Conservation (phyloP, 2,888 invertebrate genomes). For the Petrolisthes manimaculis region DNA sequence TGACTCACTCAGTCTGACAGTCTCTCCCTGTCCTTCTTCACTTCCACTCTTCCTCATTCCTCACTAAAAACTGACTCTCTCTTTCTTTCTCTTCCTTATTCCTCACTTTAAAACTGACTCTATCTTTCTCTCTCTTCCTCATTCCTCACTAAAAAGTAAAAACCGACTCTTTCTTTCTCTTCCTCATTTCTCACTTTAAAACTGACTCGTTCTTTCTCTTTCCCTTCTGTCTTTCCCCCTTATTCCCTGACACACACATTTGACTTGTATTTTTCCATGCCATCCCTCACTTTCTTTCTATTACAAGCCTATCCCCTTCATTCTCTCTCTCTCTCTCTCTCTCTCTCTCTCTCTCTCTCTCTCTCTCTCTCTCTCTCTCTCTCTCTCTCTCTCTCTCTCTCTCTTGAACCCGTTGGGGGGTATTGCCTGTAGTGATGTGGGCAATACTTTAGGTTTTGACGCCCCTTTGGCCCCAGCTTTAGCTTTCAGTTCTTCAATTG, state of each 20-base stretch:
- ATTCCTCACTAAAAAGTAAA: neutral
- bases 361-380: constrained; percentile 34
- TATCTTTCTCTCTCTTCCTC: neutral
- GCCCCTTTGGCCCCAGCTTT: too few relatives aligned
- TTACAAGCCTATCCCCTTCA: neutral
- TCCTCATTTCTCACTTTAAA: constrained; percentile 2
- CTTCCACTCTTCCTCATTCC: neutral
- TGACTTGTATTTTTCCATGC: neutral
- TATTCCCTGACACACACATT: neutral
- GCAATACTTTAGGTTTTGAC: too few relatives aligned
- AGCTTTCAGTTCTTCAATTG: too few relatives aligned
- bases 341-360: constrained; percentile 39
- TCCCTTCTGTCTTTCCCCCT: neutral
- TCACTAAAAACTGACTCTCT: neutral
- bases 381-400: constrained; percentile 22
- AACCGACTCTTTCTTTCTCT: neutral
- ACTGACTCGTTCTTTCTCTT: constrained; percentile 1
- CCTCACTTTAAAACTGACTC: neutral
- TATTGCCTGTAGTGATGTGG: too few relatives aligned
- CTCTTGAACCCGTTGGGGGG: neutral
- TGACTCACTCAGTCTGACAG: neutral
- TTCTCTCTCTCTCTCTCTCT: constrained; percentile 24
- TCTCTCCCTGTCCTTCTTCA: neutral
- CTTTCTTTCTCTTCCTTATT: neutral
- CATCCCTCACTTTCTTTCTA: constrained; percentile 10